Evolutionary conservation across 2,888 invertebrate genomes (phyloP).

Genomic region (Sialis fuliginosa): DNA sequence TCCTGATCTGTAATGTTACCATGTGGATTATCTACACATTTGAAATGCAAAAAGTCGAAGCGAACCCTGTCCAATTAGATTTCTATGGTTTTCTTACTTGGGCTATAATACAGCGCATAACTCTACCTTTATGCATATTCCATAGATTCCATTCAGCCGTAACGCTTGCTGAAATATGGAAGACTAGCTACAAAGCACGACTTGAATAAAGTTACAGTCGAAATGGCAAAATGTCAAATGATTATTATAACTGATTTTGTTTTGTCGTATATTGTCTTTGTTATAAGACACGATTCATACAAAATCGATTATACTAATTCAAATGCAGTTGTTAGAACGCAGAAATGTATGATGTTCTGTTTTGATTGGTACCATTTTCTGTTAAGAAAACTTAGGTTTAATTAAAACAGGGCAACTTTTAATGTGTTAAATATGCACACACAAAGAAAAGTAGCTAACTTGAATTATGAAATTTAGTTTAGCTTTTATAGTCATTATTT

Average conservation of each 20-base stretch:
- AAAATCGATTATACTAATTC: not conserved
- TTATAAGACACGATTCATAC: not conserved
- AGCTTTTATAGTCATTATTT: too few relatives aligned
- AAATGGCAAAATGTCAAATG: constrained; percentile 9
- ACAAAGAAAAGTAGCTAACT: too few relatives aligned
- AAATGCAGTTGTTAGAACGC: not conserved
- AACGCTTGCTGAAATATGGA: constrained; percentile 90
- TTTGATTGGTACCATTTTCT: too few relatives aligned
- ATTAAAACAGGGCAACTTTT: too few relatives aligned
- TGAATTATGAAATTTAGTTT: too few relatives aligned
- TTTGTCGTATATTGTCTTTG: not conserved
- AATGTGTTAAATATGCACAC: too few relatives aligned
- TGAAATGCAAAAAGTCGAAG: constrained; percentile 83
- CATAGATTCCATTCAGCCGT: constrained; percentile 92
- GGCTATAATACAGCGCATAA: constrained; percentile 84
- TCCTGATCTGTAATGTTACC: constrained; percentile 87
- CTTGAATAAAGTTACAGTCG: constrained; percentile 48
- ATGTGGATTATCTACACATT: constrained; percentile 95
- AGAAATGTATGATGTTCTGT: not conserved
- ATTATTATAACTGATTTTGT: constrained; percentile 7
- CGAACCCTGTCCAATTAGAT: constrained; percentile 81
- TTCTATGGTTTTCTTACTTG: constrained; percentile 88
- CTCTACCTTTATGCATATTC: constrained; percentile 88
- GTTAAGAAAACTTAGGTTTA: too few relatives aligned
- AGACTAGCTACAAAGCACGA: constrained; percentile 83